Evolutionary conservation across 2,888 invertebrate genomes (phyloP).

Genomic region (Dynastes hyllus): DNA sequence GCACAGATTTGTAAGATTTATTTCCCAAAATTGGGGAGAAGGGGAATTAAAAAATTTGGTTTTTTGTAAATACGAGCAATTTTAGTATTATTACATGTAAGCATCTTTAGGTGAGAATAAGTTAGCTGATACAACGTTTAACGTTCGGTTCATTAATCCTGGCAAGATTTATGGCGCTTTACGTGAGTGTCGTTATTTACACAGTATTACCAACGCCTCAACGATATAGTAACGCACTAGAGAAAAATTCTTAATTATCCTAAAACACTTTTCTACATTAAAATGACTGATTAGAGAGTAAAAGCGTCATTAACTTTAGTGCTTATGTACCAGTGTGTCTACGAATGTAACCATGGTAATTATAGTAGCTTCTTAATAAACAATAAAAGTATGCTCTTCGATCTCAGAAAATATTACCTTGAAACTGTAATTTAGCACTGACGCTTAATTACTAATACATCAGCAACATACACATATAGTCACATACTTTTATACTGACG

Average conservation of each 20-base stretch:
- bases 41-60: constrained; percentile 39
- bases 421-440: too few relatives aligned
- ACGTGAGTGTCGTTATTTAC: constrained; percentile 18
- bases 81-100: neutral
- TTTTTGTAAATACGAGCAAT: constrained; percentile 21
- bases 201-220: constrained; percentile 3
- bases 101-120: constrained; percentile 3
- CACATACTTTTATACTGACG: too few relatives aligned
- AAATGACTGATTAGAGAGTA: neutral
- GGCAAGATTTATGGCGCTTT: constrained; percentile 21
- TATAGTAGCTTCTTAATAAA: too few relatives aligned
- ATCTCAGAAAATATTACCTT: too few relatives aligned
- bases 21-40: too few relatives aligned
- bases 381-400: too few relatives aligned
- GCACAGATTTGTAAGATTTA: constrained; percentile 35
- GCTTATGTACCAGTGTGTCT: neutral
- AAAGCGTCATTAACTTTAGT: neutral
- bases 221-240: neutral
- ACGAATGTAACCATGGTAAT: neutral
- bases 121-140: constrained; percentile 26
- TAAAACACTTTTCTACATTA: neutral
- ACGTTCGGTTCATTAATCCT: constrained; percentile 20
- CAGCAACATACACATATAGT: too few relatives aligned
- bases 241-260: constrained; percentile 4
- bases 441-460: too few relatives aligned